phyloP scores from a whole-genome alignment of 2,797 vertebrate genomes.

The Acanthis flammea region DNA sequence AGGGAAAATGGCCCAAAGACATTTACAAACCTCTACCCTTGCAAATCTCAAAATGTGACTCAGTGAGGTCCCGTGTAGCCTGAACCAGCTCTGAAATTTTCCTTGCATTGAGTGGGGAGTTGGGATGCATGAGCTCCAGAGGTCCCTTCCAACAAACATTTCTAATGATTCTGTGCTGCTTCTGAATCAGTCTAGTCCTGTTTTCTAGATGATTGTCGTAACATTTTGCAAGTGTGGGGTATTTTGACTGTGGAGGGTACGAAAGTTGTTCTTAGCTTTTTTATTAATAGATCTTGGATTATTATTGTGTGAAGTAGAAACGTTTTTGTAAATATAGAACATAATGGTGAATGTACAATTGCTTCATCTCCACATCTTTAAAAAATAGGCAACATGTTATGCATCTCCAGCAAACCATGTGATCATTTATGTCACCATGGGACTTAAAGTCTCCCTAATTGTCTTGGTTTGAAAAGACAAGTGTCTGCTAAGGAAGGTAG shows the following conservation, averaged over 20 bases:
- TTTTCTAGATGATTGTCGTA: neutral
- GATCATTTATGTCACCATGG: neutral
- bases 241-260: neutral
- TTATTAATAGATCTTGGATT: neutral
- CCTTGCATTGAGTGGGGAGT: neutral
- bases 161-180: neutral
- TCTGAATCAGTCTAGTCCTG: neutral
- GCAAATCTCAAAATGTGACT: neutral
- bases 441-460: neutral
- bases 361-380: neutral
- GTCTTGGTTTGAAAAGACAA: neutral
- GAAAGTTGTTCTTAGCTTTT: neutral
- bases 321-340: neutral
- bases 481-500: neutral
- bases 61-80: neutral
- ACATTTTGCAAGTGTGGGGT: neutral
- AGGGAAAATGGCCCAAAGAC: too few relatives aligned
- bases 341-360: neutral
- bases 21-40: neutral
- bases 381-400: neutral
- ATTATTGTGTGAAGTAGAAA: neutral
- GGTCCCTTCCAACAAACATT: neutral
- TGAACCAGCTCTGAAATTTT: neutral
- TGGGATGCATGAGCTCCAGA: neutral
- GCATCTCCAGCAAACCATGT: neutral